A percentile compares a stretch with the other conserved stretches of the same genome.
Conservation (phyloP, 1,140 invertebrate genomes). For the Euglossa dilemma region DNA sequence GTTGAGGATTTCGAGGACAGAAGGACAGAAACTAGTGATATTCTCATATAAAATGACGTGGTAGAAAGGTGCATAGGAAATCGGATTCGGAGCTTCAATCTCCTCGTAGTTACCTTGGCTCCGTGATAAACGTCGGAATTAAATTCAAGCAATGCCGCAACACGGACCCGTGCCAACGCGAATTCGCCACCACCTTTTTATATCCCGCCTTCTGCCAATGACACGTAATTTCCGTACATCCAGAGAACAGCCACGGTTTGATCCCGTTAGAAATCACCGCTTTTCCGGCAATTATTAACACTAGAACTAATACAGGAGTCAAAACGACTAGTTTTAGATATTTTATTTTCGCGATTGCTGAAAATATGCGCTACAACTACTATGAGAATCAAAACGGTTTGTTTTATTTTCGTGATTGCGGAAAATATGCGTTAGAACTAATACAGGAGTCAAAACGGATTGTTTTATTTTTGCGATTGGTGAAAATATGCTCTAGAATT, state of each 20-base stretch:
- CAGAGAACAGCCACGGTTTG: constrained; percentile 34
- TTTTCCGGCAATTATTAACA: constrained; percentile 23
- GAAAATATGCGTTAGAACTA: no score
- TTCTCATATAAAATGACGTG: background rate
- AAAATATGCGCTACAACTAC: no score
- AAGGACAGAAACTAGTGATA: background rate
- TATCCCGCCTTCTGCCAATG: constrained; percentile 52
- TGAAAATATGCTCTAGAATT: no score
- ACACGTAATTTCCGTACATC: constrained; percentile 61
- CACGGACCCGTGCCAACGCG: constrained; percentile 1
- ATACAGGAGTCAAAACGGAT: no score
- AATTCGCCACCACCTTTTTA: constrained; percentile 43
- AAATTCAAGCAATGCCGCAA: constrained; percentile 34
- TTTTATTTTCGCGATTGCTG: no score
- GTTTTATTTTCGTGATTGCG: no score
- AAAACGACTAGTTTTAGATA: no score
- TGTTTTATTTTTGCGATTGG: no score
- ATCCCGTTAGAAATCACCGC: constrained; percentile 25
- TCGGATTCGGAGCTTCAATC: constrained; percentile 20
- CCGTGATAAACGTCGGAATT: constrained; percentile 32
- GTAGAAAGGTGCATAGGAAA: background rate
- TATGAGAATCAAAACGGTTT: no score
- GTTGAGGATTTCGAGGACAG: no score
- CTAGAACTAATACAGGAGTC: no score
- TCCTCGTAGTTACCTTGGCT: background rate